Conservation (phyloP, 2,797 vertebrate genomes). For the Limosa lapponica region DNA sequence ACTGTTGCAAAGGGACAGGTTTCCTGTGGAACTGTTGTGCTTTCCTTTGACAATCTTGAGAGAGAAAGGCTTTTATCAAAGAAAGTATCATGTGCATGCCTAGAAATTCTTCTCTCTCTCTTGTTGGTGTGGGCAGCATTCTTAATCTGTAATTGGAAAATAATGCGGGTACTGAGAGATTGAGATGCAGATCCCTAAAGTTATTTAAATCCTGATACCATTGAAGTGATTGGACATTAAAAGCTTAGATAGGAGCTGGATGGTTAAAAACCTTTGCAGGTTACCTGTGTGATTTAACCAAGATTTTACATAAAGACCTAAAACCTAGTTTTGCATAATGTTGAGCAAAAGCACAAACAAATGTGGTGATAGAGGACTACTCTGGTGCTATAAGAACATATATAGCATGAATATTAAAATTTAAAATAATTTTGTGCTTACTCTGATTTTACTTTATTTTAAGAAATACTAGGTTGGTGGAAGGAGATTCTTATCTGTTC, state of each 20-base stretch:
- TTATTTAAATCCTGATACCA: neutral
- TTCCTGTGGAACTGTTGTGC: neutral
- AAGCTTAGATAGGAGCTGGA: neutral
- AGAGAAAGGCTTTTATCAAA: neutral
- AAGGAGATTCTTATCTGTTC: neutral
- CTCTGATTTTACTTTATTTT: neutral
- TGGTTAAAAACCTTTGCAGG: neutral
- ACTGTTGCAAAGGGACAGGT: neutral
- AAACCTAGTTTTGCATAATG: neutral
- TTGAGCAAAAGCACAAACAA: neutral
- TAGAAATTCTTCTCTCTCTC: neutral
- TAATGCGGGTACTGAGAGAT: neutral
- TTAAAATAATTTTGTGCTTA: neutral
- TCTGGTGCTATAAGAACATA: neutral
- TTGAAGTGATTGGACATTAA: neutral
- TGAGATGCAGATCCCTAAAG: neutral
- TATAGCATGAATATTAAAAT: neutral
- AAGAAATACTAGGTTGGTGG: neutral
- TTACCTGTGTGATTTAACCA: neutral
- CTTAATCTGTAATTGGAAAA: neutral
- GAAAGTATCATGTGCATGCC: rapidly evolving
- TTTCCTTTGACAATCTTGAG: neutral
- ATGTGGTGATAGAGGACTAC: neutral
- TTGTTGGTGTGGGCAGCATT: neutral
- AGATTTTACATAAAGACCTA: neutral